Evolutionary conservation across 2,888 invertebrate genomes (phyloP), one percentile per base, ranked within the genome.

Genomic region (Thymelicus acteon): DNA sequence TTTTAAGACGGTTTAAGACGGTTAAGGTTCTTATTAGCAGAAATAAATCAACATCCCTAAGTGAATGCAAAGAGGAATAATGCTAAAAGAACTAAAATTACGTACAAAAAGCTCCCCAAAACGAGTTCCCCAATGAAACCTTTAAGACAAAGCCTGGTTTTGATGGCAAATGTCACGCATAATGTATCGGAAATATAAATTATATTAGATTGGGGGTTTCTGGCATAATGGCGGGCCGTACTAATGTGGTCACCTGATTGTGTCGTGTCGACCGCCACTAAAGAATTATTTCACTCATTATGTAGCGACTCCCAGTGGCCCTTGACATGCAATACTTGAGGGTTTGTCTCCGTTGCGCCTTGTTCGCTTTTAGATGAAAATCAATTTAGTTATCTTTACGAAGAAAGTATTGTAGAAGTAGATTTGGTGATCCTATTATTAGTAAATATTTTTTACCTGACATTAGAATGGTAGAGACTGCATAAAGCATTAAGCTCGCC

Each of bases 181-280:
- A 86, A 86, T 84, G 82, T 84, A 88, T 87, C 84, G 86, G 87
- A 89, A 86, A 85, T 85, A 89, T 85, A 86, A 89, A 89, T 90
- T 87, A 87, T 86, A 87, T 87, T 86, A 85, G 84, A 88, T 87
- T 82, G 82, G 82, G 78, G 87, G 85, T 87, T 85, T 71, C 74
- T 78, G 74, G 76, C 80, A 80, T 88, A 86, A 86, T 85, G 79
- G 80, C 70, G 67, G 74, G 75, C 75, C 73, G 77, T 78, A 57
- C 57, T 37, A 78, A 79, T 73, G 76, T 71, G 67, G 72, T 61
- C 67, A 60, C 47, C 76, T 79, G 80, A 80, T 76, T 79, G 79
- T 87, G 82, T 85, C 90, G 89, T 91, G 91, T 80, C 81, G 77
- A 76, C 77, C 73, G 81, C 86, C 83, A 89, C 83, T 91, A 90